phyloP scores from a whole-genome alignment of 2,888 invertebrate species.

The Drosophila basisetae region DNA sequence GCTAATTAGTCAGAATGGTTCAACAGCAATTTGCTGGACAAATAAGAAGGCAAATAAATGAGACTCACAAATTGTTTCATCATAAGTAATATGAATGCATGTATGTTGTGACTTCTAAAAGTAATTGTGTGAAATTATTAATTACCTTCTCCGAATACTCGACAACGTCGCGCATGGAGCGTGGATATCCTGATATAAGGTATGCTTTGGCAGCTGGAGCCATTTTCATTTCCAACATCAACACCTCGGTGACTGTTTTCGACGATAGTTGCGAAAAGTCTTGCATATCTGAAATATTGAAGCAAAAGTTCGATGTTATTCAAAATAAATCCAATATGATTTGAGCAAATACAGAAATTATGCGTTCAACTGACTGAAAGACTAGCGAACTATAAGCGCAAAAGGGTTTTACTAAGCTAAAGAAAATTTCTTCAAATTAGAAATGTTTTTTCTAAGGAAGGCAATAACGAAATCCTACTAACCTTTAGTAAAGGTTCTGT shows the following conservation, averaged over 20 bases:
- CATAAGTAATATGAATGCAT: slow-evolving; percentile 31
- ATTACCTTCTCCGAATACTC: slow-evolving; percentile 95
- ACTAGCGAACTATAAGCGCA: background rate
- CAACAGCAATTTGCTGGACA: slow-evolving; percentile 62
- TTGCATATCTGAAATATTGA: slow-evolving; percentile 89
- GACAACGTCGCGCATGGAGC: slow-evolving; percentile 96
- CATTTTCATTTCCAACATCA: slow-evolving; percentile 97
- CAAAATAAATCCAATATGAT: background rate
- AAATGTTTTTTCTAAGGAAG: background rate
- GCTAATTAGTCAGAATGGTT: slow-evolving; percentile 73
- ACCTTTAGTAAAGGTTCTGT: background rate
- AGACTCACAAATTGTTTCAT: slow-evolving; percentile 34
- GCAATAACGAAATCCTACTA: fast-evolving
- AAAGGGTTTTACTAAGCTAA: background rate
- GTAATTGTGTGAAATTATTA: background rate
- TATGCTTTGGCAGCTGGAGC: slow-evolving; percentile 94
- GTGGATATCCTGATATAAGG: slow-evolving; percentile 95
- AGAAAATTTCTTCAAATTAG: background rate
- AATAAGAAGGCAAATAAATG: slow-evolving; percentile 44
- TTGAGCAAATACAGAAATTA: background rate
- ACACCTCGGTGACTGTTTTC: slow-evolving; percentile 94
- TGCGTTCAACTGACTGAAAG: background rate
- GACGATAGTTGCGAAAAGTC: slow-evolving; percentile 94
- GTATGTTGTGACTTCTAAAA: background rate
- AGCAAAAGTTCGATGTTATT: background rate